A percentile compares a stretch with the other conserved stretches of the same genome.
Conservation (phyloP, 2,797 vertebrate species). For the Betta splendens region DNA sequence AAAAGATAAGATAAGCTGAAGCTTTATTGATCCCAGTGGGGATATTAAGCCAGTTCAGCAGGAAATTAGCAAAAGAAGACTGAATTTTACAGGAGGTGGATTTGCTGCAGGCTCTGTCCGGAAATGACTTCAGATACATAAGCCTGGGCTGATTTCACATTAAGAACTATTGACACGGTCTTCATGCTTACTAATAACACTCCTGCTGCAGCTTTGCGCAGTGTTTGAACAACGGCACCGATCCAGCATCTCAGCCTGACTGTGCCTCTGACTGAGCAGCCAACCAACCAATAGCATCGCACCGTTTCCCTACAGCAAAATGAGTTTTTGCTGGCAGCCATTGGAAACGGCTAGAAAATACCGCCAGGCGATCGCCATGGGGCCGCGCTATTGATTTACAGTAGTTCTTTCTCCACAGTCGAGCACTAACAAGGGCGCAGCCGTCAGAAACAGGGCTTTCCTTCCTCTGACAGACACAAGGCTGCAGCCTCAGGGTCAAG, state of each 20-base stretch:
- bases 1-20: slow-evolving; percentile 55
- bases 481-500: not conserved
- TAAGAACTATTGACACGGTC: slow-evolving; percentile 13
- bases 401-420: slow-evolving; percentile 42
- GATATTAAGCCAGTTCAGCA: slow-evolving; percentile 60
- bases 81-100: slow-evolving; percentile 18
- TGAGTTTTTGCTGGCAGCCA: slow-evolving; percentile 31
- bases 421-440: slow-evolving; percentile 37
- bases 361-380: slow-evolving; percentile 34
- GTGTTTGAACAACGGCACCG: slow-evolving; percentile 32
- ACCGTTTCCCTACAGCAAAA: slow-evolving; percentile 45
- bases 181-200: not conserved
- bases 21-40: slow-evolving; percentile 61
- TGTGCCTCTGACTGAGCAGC: slow-evolving; percentile 12
- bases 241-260: slow-evolving; percentile 13
- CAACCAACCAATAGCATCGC: slow-evolving; percentile 40
- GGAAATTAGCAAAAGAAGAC: slow-evolving; percentile 65
- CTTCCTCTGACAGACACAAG: slow-evolving; percentile 1
- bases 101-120: slow-evolving; percentile 5
- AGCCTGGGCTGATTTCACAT: slow-evolving; percentile 27
- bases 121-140: not conserved
- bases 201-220: slow-evolving; percentile 10
- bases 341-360: slow-evolving; percentile 41
- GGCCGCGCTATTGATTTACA: slow-evolving; percentile 45
- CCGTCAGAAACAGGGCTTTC: slow-evolving; percentile 19